Evolutionary conservation across 2,113 vertebrate species (phyloP).

Genomic region (Pseudolaguvia tuberculata): DNA sequence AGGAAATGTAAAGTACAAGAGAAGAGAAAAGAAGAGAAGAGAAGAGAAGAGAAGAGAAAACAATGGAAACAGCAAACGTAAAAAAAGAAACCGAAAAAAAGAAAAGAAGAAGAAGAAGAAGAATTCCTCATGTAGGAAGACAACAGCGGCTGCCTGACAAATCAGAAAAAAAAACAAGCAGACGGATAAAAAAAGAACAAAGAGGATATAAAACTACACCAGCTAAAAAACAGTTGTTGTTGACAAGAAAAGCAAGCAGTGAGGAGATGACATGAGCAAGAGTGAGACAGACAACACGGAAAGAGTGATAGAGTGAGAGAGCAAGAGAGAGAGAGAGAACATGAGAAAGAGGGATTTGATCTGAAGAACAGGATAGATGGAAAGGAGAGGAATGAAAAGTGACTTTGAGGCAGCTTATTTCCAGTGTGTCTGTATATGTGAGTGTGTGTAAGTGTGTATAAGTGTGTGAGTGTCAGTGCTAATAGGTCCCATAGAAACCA

Average conservation of each 20-base stretch:
- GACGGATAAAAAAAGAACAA: conserved; percentile 44
- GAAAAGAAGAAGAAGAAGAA: neutral
- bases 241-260: conserved; percentile 56
- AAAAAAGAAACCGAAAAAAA: conserved; percentile 75
- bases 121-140: conserved; percentile 27
- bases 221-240: conserved; percentile 57
- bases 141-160: conserved; percentile 44
- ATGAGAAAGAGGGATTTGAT: conserved; percentile 58
- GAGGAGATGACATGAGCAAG: conserved; percentile 53
- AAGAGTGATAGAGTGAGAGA: too few relatives aligned
- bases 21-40: too few relatives aligned
- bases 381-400: conserved; percentile 24
- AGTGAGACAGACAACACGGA: conserved; percentile 46
- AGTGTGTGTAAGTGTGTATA: neutral
- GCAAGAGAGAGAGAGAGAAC: conserved; percentile 18
- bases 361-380: conserved; percentile 49
- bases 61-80: conserved; percentile 68
- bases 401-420: conserved; percentile 49
- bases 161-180: conserved; percentile 53
- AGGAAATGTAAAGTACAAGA: too few relatives aligned
- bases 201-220: conserved; percentile 44
- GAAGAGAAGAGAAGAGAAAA: conserved; percentile 50
- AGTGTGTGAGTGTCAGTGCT: conserved; percentile 34
- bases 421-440: conserved; percentile 32
- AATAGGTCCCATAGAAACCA: conserved; percentile 50